Evolutionary conservation across 2,113 vertebrate species (phyloP).

Genomic region (Syngnathoides biaculeatus): DNA sequence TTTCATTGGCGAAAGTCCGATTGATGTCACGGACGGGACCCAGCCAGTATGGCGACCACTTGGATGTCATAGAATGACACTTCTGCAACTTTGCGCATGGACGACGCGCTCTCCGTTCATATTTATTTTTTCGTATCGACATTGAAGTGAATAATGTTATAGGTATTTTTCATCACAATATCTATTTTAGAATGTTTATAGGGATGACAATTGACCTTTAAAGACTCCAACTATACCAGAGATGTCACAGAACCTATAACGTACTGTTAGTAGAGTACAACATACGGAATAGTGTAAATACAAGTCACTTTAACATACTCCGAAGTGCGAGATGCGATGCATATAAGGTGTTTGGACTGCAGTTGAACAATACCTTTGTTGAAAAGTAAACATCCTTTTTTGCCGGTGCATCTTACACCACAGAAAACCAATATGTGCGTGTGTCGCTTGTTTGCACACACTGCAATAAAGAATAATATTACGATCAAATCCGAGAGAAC

Average conservation of each 20-base stretch:
- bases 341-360: conserved; percentile 8
- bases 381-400: neutral
- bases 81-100: too few species aligned
- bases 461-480: neutral
- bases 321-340: conserved; percentile 2
- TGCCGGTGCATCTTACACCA: neutral
- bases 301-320: conserved; percentile 11
- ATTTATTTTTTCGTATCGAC: too few species aligned
- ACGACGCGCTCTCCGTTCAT: too few species aligned
- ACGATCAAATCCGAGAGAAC: conserved; percentile 1
- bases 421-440: neutral
- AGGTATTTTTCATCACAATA: too few species aligned
- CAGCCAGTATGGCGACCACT: too few species aligned
- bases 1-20: too few species aligned
- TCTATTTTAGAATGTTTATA: too few species aligned
- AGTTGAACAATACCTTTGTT: neutral
- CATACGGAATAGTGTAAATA: conserved; percentile 18
- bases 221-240: conserved; percentile 39
- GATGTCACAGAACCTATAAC: conserved; percentile 35
- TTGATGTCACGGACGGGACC: too few species aligned
- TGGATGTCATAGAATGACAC: too few species aligned
- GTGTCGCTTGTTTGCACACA: neutral
- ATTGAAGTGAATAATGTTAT: too few species aligned
- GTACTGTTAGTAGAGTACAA: neutral
- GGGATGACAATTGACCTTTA: too few species aligned